phyloP scores from a whole-genome alignment of 2,888 invertebrate species.

The Lingula anatina region DNA sequence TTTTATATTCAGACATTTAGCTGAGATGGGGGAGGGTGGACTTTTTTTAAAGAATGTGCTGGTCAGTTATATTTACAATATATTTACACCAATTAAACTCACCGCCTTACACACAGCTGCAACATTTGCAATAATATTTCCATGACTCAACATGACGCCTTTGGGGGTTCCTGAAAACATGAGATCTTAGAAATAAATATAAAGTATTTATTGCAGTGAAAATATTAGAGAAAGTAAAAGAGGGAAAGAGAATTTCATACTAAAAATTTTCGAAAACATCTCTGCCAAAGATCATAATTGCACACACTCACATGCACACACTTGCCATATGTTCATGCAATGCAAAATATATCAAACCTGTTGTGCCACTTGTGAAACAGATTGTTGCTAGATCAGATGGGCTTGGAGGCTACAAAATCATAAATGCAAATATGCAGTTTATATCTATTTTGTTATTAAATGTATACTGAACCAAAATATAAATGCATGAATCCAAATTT shows the following conservation, averaged over 20 bases:
- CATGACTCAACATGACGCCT: slow-evolving; percentile 93
- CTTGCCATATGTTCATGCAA: neutral
- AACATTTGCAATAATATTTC: slow-evolving; percentile 85
- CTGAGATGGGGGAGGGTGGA: too few relatives aligned
- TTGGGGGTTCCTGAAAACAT: slow-evolving; percentile 79
- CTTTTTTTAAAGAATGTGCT: too few relatives aligned
- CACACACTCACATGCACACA: neutral
- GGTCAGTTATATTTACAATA: too few relatives aligned
- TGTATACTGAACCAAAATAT: neutral
- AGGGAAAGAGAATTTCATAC: too few relatives aligned
- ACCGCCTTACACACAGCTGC: slow-evolving; percentile 79
- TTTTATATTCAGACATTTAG: too few relatives aligned
- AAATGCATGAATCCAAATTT: too few relatives aligned
- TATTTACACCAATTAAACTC: too few relatives aligned
- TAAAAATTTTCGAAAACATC: slow-evolving; percentile 15
- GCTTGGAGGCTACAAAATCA: slow-evolving; percentile 33
- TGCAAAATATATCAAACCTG: slow-evolving; percentile 26
- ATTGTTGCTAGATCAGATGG: slow-evolving; percentile 70
- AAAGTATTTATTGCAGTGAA: neutral
- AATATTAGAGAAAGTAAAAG: too few relatives aligned
- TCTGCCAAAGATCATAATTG: neutral
- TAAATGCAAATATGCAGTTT: too few relatives aligned
- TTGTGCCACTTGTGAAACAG: slow-evolving; percentile 88
- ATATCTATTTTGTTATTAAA: too few relatives aligned
- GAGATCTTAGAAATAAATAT: neutral